Evolutionary conservation across 2,113 vertebrate species (phyloP), one percentile per base, ranked within the genome.

Genomic region (Stigmatopora nigra): DNA sequence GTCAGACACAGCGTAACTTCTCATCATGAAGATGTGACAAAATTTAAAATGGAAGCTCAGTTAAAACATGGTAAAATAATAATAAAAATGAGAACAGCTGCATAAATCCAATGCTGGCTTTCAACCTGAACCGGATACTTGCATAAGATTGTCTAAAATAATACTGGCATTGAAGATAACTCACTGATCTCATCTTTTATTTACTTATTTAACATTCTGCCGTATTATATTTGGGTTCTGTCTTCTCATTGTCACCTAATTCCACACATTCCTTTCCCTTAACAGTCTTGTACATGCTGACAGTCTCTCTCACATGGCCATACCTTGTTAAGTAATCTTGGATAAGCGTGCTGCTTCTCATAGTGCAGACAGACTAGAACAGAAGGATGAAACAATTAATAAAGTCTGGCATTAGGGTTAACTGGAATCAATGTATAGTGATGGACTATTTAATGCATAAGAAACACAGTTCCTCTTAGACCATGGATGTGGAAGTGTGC

Each of bases 391-490:
- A 73, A 19, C 76, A 72, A 86, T 86, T 88, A 83, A 86, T 89
- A 81, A 41, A 62, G 55, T 58, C 73, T 80, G 79, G 72, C 72
- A 7, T 78, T 13, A 56, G 82, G 78, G 81, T 84, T 84, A 84
- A 83, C 80, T 78, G 71, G 75, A 86, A 88, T 89, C 83, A 84
- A 82, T 86, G 77, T 82, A 72, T 78, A 56, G 77, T 84, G 84
- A 88, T 88, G 76, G 76, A 63, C 76, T 82, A 70, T 85, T 88
- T 78, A 80, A 84, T 82, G 78, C 68, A 35, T 68, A 72, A 71
- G 76, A 72, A 77, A 72, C 67, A 1, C 38, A 61, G 77, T 57
- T 55, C 45, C 73, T 82, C 58, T 59, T 17, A 31, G 66, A 64
- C 59, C 65, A 75, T n/a, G 53, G 56, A 46, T 49, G 61, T 44